Base-by-base conservation (phyloP, 2,113 vertebrate species). In the Amphiprion percula region DNA sequence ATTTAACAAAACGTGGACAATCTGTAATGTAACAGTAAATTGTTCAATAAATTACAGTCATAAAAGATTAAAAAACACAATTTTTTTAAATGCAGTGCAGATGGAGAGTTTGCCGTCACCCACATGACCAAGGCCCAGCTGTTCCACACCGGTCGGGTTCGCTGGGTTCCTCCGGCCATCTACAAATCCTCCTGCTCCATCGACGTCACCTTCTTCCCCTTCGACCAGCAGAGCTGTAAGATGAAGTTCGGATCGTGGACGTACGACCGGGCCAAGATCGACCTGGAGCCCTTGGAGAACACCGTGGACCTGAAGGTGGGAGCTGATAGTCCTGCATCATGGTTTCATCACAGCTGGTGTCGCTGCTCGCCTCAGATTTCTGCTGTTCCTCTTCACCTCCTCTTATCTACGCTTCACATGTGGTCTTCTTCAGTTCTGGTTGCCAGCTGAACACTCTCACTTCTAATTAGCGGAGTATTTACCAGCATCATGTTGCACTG, bases 231-330 rank as follows among this genome's bases (percentile, higher is more conserved):
- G 79, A 99, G 97, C 87, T 98, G 97, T 94, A 97, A 97, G 90
- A 97, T 98, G 97, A 99, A 99, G 91, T 99, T 99, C 0, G 97
- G 97, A 21, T 97, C 97, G 65, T 99, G 97, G 97, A 97, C 97
- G 16, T 97, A 98, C 0, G 97, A 99, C 92, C 97, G 97, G 80
- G 96, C 96, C 8, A 96, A 98, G 83, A 98, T 99, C 1, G 97
- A 99, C 83, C 91, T 99, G 84, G 97, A 97, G 59, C 96, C 90
- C 77, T 95, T 97, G 72, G 96, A 96, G 19, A 95, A 71, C 79
- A 92, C 94, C 0, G 97, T 98, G 77, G 97, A 98, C 91, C 94
- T 98, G 11, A 96, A 83, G 86, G 82, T 87, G 47, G 26, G n/a
- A 56, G 8, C 5, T 14, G 54, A 12, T 24, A 9, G 2, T 21